Percentiles rank a stretch among this genome's conserved stretches.
Conservation (phyloP, 2,797 vertebrate genomes). For the Pangasius djambal region DNA sequence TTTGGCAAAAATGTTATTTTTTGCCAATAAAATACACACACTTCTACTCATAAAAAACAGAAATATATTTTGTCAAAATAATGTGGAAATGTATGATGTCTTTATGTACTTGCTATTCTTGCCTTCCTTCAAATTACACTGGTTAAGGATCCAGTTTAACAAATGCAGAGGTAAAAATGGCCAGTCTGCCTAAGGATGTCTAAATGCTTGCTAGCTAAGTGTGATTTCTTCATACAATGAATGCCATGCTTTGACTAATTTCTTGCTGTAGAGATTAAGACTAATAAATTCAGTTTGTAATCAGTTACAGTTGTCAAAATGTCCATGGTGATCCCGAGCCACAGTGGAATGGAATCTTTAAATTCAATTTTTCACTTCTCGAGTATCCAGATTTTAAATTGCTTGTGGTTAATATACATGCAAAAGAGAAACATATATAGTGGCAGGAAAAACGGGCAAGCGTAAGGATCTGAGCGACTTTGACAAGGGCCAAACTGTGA, state of each 20-base stretch:
- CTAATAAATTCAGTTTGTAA: neutral
- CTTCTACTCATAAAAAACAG: too few species aligned
- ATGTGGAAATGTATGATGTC: neutral
- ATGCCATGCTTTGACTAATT: neutral
- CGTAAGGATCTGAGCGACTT: too few species aligned
- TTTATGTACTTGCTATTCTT: neutral
- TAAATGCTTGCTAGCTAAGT: neutral
- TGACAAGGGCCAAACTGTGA: too few species aligned
- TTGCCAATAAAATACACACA: neutral
- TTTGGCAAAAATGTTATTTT: neutral
- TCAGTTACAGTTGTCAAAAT: neutral
- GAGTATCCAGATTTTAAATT: too few species aligned
- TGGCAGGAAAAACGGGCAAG: too few species aligned
- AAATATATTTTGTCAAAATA: neutral
- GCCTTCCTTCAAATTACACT: neutral
- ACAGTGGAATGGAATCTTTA: neutral
- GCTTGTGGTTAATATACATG: neutral
- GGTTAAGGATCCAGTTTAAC: neutral
- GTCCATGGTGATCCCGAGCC: neutral
- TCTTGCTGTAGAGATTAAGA: neutral
- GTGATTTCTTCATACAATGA: too few species aligned
- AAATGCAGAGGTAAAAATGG: neutral
- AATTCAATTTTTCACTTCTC: neutral
- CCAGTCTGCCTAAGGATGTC: neutral
- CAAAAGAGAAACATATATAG: neutral